These are phyloP conservation scores for Epinephelus malabaricus DNA, from an alignment of 2,797 vertebrate genomes.

Conservation along the genomic window DNA sequence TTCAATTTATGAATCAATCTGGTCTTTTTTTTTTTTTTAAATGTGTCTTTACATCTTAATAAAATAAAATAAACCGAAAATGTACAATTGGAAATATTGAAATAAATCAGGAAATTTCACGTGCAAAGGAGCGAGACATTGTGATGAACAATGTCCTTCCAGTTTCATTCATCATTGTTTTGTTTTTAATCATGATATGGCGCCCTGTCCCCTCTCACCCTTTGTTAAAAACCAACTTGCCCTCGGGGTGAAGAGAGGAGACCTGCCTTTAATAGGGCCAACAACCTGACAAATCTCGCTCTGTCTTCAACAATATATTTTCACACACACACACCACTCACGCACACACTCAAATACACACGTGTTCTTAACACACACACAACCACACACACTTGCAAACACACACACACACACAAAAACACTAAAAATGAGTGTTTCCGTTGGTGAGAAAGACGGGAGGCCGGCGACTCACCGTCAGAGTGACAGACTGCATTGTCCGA, in stretches of 20 bases:
- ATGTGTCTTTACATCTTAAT: neutral
- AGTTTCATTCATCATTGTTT: conserved; percentile 84
- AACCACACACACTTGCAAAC: conserved; percentile 22
- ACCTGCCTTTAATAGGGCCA: conserved; percentile 85
- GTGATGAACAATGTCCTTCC: conserved; percentile 71
- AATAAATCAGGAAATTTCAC: neutral
- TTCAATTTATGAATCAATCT: neutral
- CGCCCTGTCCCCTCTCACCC: conserved; percentile 56
- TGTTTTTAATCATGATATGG: conserved; percentile 81
- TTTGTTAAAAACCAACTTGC: conserved; percentile 73
- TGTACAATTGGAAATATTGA: neutral
- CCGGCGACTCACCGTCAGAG: conserved; percentile 86
- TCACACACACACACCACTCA: conserved; percentile 31
- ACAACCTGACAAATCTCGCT: conserved; percentile 88
- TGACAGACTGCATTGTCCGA: conserved; percentile 96
- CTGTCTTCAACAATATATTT: conserved; percentile 77
- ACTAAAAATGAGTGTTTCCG: conserved; percentile 76
- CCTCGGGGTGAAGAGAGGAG: conserved; percentile 77
- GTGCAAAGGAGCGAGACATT: conserved; percentile 7
- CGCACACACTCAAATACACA: conserved; percentile 10
- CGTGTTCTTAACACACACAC: conserved; percentile 8
- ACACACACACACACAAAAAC: conserved; percentile 23
- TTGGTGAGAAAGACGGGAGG: conserved; percentile 76
- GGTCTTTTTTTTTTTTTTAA: neutral
- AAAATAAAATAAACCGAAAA: neutral